Percentiles rank a stretch among this genome's conserved stretches.
phyloP scores from a whole-genome alignment of 2,113 vertebrate genomes.

The Calidris pugnax region DNA sequence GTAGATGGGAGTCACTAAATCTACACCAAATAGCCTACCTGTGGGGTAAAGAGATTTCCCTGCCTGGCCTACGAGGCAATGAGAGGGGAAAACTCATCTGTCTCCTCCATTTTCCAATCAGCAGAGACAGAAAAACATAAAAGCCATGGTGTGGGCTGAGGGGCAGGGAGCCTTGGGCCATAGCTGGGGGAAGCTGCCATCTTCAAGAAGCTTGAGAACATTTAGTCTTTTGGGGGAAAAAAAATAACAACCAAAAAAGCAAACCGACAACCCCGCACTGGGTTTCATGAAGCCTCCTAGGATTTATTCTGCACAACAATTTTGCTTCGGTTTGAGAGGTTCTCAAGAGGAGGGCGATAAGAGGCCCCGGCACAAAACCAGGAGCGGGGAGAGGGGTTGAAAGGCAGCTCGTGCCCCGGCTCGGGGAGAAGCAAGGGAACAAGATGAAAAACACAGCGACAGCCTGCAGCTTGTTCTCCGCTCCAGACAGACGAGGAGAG shows the following conservation, averaged over 20 bases:
- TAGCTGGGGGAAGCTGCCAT: background rate
- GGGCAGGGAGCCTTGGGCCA: background rate
- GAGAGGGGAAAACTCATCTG: background rate
- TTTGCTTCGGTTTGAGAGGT: background rate
- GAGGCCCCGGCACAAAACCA: background rate
- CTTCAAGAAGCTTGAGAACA: background rate
- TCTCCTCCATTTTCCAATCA: background rate
- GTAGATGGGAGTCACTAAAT: background rate
- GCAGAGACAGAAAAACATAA: conserved; percentile 3
- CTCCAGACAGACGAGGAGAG: background rate
- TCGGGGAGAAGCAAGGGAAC: background rate
- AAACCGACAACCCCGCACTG: background rate
- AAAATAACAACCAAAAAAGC: no score
- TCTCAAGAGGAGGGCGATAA: background rate
- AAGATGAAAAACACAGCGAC: background rate
- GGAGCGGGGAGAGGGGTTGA: background rate
- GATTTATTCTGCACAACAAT: background rate
- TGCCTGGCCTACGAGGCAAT: background rate
- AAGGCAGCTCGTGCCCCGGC: background rate
- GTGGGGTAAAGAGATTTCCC: background rate
- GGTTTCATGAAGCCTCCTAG: background rate
- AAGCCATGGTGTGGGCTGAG: background rate
- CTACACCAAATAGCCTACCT: background rate
- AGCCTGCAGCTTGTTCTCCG: conserved; percentile 14
- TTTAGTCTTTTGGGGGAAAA: background rate